Evolutionary conservation across 2,888 invertebrate species (phyloP).

Genomic region (Macrophya annulata): DNA sequence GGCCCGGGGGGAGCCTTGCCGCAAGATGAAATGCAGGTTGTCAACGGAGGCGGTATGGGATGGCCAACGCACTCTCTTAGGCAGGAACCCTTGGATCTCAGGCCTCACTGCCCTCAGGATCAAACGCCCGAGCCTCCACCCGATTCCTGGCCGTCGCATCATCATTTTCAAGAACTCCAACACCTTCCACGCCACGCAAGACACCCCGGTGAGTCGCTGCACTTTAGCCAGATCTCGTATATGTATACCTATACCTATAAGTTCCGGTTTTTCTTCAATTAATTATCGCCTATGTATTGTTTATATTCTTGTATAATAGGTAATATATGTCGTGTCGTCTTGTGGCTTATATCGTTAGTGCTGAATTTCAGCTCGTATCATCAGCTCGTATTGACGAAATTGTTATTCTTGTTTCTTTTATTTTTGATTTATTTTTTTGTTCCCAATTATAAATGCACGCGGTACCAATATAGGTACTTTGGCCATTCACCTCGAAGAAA

Average conservation of each 20-base stretch:
- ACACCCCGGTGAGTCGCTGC: conserved; percentile 68
- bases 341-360: background rate
- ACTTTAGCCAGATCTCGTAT: background rate
- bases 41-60: conserved; percentile 83
- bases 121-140: conserved; percentile 79
- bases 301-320: background rate
- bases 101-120: conserved; percentile 84
- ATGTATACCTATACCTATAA: background rate
- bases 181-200: conserved; percentile 72
- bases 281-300: background rate
- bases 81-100: conserved; percentile 89
- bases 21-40: conserved; percentile 72
- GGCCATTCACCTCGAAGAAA: conserved; percentile 9
- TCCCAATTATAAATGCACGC: background rate
- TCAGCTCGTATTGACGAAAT: background rate
- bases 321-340: too few relatives aligned
- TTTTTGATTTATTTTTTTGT: background rate
- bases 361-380: background rate
- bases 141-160: conserved; percentile 73
- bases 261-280: background rate
- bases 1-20: conserved; percentile 60
- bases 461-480: background rate
- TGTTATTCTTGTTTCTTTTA: background rate
- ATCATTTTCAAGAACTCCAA: conserved; percentile 73
- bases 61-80: conserved; percentile 89